phyloP scores from a whole-genome alignment of 2,888 invertebrate species.

The Aspidapion aeneum region DNA sequence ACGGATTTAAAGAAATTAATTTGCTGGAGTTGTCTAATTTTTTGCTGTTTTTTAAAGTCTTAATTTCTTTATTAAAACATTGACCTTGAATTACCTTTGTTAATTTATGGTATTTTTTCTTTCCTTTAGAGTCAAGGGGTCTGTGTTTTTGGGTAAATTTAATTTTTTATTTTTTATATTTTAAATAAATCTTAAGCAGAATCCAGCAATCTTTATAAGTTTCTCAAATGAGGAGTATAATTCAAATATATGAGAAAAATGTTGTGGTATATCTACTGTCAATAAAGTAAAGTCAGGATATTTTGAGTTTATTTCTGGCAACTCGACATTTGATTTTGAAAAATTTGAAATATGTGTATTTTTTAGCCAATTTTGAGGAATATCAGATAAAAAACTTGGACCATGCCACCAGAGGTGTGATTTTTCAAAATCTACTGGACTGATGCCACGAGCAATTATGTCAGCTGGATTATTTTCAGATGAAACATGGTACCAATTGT shows the following conservation, averaged over 20 bases:
- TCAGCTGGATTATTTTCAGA: slow-evolving; percentile 19
- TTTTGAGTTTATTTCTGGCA: background rate
- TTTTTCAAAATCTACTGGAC: slow-evolving; percentile 4
- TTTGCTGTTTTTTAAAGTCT: background rate
- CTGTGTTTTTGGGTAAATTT: background rate
- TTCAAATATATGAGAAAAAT: background rate
- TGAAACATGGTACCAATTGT: slow-evolving; percentile 12
- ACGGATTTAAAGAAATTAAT: slow-evolving; percentile 2
- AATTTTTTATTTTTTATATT: background rate
- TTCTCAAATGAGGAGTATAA: background rate
- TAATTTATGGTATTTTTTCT: background rate
- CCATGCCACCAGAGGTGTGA: slow-evolving; percentile 17
- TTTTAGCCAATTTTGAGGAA: slow-evolving; percentile 1
- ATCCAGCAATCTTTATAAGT: background rate
- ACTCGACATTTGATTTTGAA: background rate
- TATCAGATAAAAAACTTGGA: slow-evolving; percentile 9
- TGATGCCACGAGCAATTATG: slow-evolving; percentile 13
- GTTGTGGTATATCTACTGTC: background rate
- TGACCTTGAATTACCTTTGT: background rate
- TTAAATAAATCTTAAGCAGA: background rate
- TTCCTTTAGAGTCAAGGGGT: background rate
- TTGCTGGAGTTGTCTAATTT: background rate
- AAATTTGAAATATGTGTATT: slow-evolving; percentile 2
- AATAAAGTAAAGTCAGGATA: background rate
- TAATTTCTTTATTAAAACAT: background rate